A percentile compares a stretch with the other conserved stretches of the same genome.
phyloP scores from a whole-genome alignment of 2,888 invertebrate genomes.

The Himalopsyche tibetana region DNA sequence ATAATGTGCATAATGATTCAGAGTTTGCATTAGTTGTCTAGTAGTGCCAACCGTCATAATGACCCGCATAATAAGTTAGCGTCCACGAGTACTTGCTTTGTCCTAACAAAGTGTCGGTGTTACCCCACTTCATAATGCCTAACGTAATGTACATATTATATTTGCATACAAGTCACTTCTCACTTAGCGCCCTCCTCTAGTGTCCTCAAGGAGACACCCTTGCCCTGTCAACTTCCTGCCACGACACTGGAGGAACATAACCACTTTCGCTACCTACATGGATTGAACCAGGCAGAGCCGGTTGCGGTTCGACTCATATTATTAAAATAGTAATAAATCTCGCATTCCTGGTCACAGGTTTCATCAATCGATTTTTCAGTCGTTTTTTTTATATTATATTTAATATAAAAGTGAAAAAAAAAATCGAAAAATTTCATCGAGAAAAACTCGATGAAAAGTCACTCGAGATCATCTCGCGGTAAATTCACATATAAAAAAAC shows the following conservation, averaged over 20 bases:
- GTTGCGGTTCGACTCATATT: neutral
- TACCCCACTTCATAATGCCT: conserved; percentile 43
- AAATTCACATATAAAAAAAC: too few species aligned
- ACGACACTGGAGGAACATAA: conserved; percentile 6
- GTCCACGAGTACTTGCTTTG: neutral
- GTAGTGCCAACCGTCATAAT: conserved; percentile 54
- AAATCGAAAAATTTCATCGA: too few species aligned
- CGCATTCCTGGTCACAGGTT: too few species aligned
- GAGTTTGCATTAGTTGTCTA: neutral
- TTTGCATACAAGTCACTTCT: conserved; percentile 56
- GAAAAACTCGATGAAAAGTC: too few species aligned
- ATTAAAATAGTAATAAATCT: too few species aligned
- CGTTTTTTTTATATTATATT: too few species aligned
- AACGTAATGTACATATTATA: conserved; percentile 50
- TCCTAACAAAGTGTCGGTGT: conserved; percentile 19
- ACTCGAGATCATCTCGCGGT: too few species aligned
- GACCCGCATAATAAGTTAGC: conserved; percentile 56
- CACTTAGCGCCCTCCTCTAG: conserved; percentile 36
- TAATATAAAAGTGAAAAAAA: too few species aligned
- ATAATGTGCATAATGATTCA: neutral
- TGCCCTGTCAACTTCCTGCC: conserved; percentile 32
- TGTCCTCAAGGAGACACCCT: conserved; percentile 39
- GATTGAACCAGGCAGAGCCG: neutral
- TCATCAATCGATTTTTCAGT: too few species aligned
- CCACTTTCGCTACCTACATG: conserved; percentile 29